Evolutionary conservation across 2,797 vertebrate genomes (phyloP).

Genomic region (Halcyon badia): DNA sequence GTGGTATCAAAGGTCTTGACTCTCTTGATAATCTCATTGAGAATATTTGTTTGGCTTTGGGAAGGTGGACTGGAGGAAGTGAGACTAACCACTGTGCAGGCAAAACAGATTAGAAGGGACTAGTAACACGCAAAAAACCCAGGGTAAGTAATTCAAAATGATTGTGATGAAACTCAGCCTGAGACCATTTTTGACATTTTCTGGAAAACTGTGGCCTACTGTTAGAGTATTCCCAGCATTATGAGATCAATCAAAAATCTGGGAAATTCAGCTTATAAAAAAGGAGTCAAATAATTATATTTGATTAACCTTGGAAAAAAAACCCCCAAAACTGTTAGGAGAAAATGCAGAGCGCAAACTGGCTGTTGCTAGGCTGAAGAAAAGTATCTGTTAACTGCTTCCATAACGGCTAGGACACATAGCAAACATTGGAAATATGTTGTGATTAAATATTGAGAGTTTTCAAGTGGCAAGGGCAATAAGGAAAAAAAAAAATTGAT

Average conservation of each 20-base stretch:
- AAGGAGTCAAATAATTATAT: neutral
- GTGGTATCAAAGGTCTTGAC: neutral
- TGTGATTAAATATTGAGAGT: neutral
- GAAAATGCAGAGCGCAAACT: neutral
- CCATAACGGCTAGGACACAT: neutral
- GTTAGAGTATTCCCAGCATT: neutral
- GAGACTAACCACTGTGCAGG: neutral
- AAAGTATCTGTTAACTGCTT: neutral
- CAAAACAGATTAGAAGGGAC: neutral
- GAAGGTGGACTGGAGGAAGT: neutral
- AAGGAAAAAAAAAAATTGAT: neutral
- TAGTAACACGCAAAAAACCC: neutral
- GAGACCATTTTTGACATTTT: neutral
- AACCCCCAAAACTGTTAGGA: neutral
- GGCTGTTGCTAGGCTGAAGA: neutral
- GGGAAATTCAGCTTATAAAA: neutral
- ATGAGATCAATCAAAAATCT: neutral
- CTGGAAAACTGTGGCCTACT: neutral
- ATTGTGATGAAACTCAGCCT: neutral
- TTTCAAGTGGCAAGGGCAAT: neutral
- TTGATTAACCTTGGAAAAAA: neutral
- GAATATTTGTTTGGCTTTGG: neutral
- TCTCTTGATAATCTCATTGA: too few relatives aligned
- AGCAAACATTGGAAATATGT: neutral
- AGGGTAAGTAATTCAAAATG: neutral